Evolutionary conservation across 2,797 vertebrate species (phyloP).

Genomic region (Mustela erminea): DNA sequence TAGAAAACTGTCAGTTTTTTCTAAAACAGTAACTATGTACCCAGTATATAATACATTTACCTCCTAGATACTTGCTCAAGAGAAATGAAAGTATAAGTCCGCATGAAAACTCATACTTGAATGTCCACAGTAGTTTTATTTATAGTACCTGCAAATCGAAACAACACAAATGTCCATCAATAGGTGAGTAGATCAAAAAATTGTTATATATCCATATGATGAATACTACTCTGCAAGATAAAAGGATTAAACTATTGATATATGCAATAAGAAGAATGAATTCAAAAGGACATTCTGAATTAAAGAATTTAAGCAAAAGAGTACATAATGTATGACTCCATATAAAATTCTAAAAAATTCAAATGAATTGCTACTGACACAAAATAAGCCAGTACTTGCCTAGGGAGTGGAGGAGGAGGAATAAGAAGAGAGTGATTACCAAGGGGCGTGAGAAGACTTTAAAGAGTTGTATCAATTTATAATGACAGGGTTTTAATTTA

Average conservation of each 20-base stretch:
- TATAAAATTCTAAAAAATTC: neutral
- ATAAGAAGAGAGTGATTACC: neutral
- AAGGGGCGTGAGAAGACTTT: neutral
- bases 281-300: constrained; percentile 10
- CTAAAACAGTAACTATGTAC: neutral
- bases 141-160: neutral
- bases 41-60: neutral
- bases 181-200: neutral
- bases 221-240: neutral
- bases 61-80: neutral
- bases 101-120: neutral
- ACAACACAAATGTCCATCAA: neutral
- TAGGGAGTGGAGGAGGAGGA: neutral
- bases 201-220: neutral
- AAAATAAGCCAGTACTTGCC: neutral
- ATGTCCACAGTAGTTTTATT: neutral
- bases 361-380: neutral
- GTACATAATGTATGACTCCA: neutral
- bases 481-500: neutral
- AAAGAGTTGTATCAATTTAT: neutral
- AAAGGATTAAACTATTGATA: neutral
- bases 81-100: neutral
- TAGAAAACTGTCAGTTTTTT: neutral
- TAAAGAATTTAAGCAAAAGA: neutral
- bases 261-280: neutral